Evolutionary conservation across 2,888 invertebrate genomes (phyloP).

Genomic region (Cancer borealis): DNA sequence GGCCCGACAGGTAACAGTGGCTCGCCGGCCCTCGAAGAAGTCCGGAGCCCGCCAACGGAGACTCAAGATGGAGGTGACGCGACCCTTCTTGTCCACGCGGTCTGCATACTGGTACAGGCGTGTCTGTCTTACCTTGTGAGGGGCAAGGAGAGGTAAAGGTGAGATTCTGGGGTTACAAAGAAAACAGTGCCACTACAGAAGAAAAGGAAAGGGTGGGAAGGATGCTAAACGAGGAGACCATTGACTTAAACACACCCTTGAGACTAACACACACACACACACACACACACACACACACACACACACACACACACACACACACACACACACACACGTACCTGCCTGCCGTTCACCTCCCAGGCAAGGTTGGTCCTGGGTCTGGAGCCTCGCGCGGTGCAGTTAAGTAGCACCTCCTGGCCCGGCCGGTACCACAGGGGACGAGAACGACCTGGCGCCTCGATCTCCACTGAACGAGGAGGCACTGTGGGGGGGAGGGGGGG

Average conservation of each 20-base stretch:
- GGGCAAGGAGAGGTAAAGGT: neutral
- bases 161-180: too few relatives aligned
- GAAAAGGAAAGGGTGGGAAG: neutral
- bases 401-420: slow-evolving; percentile 61
- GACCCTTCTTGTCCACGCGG: slow-evolving; percentile 25
- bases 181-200: too few relatives aligned
- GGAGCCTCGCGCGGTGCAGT: slow-evolving; percentile 66
- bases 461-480: slow-evolving; percentile 62
- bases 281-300: too few relatives aligned
- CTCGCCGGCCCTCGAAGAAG: neutral
- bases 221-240: neutral
- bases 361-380: slow-evolving; percentile 64
- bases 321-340: slow-evolving; percentile 56
- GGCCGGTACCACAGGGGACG: slow-evolving; percentile 52
- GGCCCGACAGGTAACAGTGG: slow-evolving; percentile 36
- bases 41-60: slow-evolving; percentile 48
- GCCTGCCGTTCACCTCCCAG: slow-evolving; percentile 65
- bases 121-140: neutral
- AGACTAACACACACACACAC: too few relatives aligned
- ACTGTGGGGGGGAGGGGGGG: slow-evolving; percentile 34
- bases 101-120: slow-evolving; percentile 34
- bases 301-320: neutral
- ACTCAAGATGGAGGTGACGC: slow-evolving; percentile 41
- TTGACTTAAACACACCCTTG: neutral
- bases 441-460: slow-evolving; percentile 36